Base-by-base conservation (phyloP, 2,113 vertebrate species). In the Burhinus oedicnemus region DNA sequence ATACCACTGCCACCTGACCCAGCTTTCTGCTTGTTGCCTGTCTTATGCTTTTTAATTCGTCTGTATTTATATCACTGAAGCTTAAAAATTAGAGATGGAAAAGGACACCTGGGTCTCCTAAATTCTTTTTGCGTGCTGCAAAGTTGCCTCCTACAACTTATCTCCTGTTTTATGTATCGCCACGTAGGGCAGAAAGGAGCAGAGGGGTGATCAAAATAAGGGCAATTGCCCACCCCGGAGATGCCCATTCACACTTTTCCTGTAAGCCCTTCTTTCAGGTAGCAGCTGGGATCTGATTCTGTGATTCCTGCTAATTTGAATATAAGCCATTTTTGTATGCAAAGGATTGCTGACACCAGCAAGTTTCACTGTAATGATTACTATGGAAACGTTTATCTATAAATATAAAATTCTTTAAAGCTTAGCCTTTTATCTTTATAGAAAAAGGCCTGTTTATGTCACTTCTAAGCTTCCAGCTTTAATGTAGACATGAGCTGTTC, bases 351-450 rank as follows among this genome's bases (percentile, higher is more conserved):
- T 98, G 98, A 98, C 97, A 98, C 97, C 72, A 98, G 98, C 98
- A 98, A 98, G 96, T 98, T 98, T 98, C 93, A 93, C 96, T 95
- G 94, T 97, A 97, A 96, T 97, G 97, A 98, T 98, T 98, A 98
- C 98, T 98, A 98, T 98, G 98, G 98, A 98, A 98, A 98, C 97
- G 96, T 98, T 98, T 98, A 98, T 98, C 98, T 98, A 98, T 98
- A 98, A 98, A 98, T 98, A 98, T 97, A 97, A 98, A 98, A 96
- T 97, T 97, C 97, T 98, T 98, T 98, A 98, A 97, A 98, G 98
- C 98, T 97, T 96, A 97, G 97, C 95, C 98, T 98, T 98, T 98
- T 98, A 98, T 98, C 98, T 98, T 98, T 98, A 97, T 95, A 97
- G 98, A 97, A 97, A 98, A 98, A 97, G 96, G 94, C 97, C 97